Base-by-base conservation (phyloP, 1,140 invertebrate species). In the Caenorhabditis brenneri region DNA sequence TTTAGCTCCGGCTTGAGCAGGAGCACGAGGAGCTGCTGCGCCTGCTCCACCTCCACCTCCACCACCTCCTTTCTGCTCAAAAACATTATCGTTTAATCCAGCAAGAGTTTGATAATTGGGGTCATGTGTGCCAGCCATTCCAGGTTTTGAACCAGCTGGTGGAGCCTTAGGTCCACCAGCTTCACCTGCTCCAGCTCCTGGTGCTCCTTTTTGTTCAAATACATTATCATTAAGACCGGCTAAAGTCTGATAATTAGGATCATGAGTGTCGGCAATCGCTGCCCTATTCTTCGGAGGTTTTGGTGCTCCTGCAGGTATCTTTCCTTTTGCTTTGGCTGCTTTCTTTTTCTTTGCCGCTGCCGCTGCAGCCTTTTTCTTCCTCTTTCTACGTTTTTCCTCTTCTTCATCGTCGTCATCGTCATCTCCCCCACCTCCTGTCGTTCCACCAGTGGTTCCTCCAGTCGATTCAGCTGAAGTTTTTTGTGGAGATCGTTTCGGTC, bases 51-150 rank as follows among this genome's bases (percentile, higher is more conserved):
- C 58, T 16, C 55, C 55, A 0, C 74, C 74, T 12, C 46, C 79
- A 27, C 79, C 79, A 1, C 49, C 79, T 29, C 53, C 53, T 36
- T 80, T 58, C 22, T 53, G 29, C 16, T 58, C 79, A 24, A 80
- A 80, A 2, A 53, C 48, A 24, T 80, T 58, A 22, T 58, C 48
- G 15, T 58, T 58, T 10, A 80, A 22, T 2, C 49, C 79, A 27
- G 79, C 79, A 2, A 80, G 48, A n/a, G 79, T 80, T 58, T 80
- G 79, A 24, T 80, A 80, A 24, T 80, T 80, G 10, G 79, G 79
- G 51, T 80, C 79, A 39, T 80, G 79, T n/a, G 46, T 80, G 27
- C 16, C 79, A 1, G 79, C 79, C 79, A 58, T 80, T 29, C 79
- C 79, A 9, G 53, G 49, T 55, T 55, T 58, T 51, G 29, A 31